Evolutionary conservation across 2,888 invertebrate species (phyloP).

Genomic region (Archips crataeganus): DNA sequence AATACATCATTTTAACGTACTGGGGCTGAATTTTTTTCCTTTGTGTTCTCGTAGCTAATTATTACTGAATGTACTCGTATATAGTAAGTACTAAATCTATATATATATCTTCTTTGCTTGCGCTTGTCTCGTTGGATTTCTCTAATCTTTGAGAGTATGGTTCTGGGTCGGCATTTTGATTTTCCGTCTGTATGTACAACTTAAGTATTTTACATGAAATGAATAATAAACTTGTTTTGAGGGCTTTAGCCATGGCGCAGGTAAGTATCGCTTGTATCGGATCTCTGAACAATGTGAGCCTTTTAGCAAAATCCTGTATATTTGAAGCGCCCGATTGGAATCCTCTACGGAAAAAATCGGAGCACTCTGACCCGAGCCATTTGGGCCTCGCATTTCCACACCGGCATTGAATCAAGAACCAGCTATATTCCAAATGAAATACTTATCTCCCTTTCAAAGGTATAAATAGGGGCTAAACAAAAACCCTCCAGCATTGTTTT

Average conservation of each 20-base stretch:
- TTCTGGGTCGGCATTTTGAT: not conserved
- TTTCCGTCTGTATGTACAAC: not conserved
- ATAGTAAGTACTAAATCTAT: not conserved
- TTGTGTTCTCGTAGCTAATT: not conserved
- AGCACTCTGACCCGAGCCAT: conserved; percentile 13
- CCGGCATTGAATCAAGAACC: conserved; percentile 26
- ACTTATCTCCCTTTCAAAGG: conserved; percentile 57
- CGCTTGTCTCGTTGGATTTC: too few species aligned
- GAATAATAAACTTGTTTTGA: not conserved
- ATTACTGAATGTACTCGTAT: not conserved
- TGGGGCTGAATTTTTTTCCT: not conserved
- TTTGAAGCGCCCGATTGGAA: conserved; percentile 2
- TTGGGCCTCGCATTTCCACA: conserved; percentile 6
- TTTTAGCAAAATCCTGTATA: conserved; percentile 2
- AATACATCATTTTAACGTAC: not conserved
- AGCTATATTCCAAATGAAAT: conserved; percentile 52
- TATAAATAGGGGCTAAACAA: conserved; percentile 68
- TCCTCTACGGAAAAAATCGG: conserved; percentile 5
- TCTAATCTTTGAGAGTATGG: not conserved
- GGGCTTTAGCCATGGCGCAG: not conserved
- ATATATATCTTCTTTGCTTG: too few species aligned
- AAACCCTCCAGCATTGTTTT: conserved; percentile 68
- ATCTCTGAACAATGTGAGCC: not conserved
- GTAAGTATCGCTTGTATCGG: conserved; percentile 4
- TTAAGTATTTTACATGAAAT: not conserved